Evolutionary conservation across 2,113 vertebrate species (phyloP), one percentile per base, ranked within the genome.

Genomic region (Machaerirhynchus nigripectus): DNA sequence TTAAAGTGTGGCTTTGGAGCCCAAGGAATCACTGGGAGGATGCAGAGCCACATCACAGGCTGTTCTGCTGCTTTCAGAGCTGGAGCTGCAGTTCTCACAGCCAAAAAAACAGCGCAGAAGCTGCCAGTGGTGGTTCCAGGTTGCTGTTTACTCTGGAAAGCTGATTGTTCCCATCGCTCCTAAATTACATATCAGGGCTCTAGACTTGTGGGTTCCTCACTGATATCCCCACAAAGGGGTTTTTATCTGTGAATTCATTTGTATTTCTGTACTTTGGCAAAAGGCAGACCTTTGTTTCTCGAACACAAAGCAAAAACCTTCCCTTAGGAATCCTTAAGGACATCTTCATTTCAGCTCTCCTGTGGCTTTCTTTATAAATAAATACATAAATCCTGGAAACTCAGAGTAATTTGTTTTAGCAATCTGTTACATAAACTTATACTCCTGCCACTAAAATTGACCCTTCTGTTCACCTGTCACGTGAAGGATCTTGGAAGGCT

Each of bases 151-250:
- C 5, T 35, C 16, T 26, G 70, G 11, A 31, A 56, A 49, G 24
- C 8, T 0, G 1, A 15, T n/a, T 10, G 5, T n/a, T 65, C 33
- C 52, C 3, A 0, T 61, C 1, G 0, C 42, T 78, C n/a, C 57
- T 33, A 50, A 63, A 59, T 33, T 31, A 8, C 8, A 1, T 37
- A 49, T 55, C 15, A 21, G 60, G 33, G 18, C 39, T 82, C 11
- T 28, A 50, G 63, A 5, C 26, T 30, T 27, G 9, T 19, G 40
- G 8, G 17, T 39, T 87, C 59, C 37, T 84, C 1, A 0, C 23
- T 4, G 7, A 27, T 56, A 24, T 7, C 28, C 20, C 12, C 31
- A 17, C 22, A 68, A 28, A 69, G 15, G 11, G 14, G 1, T 21
- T 14, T 75, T 59, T 39, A 15, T 19, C 33, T 10, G 5, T 4